These are phyloP conservation scores for Trachymyrmex septentrionalis DNA, from an alignment of 1,140 invertebrate species.

Conservation along the genomic window DNA sequence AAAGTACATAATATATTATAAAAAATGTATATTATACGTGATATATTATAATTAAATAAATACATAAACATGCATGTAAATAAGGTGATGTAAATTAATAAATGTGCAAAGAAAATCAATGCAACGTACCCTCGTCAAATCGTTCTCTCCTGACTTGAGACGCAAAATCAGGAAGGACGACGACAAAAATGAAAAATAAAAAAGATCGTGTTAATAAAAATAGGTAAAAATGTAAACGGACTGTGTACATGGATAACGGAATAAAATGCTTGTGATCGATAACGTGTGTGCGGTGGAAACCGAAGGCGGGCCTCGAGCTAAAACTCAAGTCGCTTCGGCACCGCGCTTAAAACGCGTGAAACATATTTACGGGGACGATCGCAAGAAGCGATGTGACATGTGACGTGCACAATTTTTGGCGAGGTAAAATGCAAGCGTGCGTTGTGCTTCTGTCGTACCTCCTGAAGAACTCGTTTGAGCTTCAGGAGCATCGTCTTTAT, in stretches of 20 bases:
- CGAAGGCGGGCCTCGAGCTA: not conserved
- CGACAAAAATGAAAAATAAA: slow-evolving; percentile 82
- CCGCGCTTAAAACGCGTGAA: not conserved
- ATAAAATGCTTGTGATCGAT: slow-evolving; percentile 41
- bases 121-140: slow-evolving; percentile 88
- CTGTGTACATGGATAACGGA: slow-evolving; percentile 60
- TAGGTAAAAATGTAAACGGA: slow-evolving; percentile 64
- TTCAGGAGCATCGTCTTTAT: slow-evolving; percentile 93
- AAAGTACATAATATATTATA: slow-evolving; percentile 1
- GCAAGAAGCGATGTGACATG: not conserved
- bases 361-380: slow-evolving; percentile 2
- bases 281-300: not conserved
- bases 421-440: not conserved
- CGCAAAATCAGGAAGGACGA: slow-evolving; percentile 82
- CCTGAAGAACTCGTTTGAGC: slow-evolving; percentile 92
- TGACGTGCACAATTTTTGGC: not conserved
- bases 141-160: slow-evolving; percentile 88
- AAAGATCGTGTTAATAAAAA: slow-evolving; percentile 82
- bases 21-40: not conserved
- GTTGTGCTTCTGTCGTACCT: slow-evolving; percentile 85
- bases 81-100: slow-evolving; percentile 26
- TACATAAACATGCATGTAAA: not conserved
- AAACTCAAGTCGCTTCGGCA: not conserved
- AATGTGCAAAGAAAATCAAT: slow-evolving; percentile 72
- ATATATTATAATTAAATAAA: slow-evolving; percentile 10